These are phyloP conservation scores for Serripes groenlandicus DNA, from an alignment of 2,888 invertebrate species.

Conservation along the genomic window DNA sequence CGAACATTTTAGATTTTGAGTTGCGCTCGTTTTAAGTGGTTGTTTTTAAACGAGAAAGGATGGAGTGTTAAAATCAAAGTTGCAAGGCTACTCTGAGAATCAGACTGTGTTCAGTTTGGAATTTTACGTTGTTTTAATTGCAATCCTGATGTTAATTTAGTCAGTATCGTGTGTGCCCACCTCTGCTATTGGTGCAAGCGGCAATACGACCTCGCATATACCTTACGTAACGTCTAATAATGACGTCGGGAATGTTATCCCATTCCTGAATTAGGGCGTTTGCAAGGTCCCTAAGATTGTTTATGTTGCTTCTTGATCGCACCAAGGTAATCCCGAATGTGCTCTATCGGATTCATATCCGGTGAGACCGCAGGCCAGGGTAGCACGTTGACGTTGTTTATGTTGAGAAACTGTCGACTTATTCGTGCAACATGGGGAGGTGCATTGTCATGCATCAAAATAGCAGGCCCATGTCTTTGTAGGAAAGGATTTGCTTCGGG, in stretches of 20 bases:
- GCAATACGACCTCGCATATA: slow-evolving; percentile 10
- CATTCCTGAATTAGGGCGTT: slow-evolving; percentile 23
- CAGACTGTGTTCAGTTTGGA: background rate
- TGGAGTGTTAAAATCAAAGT: background rate
- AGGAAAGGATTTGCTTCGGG: slow-evolving; percentile 26
- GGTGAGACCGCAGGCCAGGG: slow-evolving; percentile 34
- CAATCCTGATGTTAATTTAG: background rate
- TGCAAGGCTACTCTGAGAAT: background rate
- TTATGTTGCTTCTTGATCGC: slow-evolving; percentile 4
- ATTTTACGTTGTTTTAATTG: background rate
- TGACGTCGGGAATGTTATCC: slow-evolving; percentile 19
- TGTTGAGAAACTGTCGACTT: slow-evolving; percentile 16
- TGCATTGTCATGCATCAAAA: slow-evolving; percentile 22
- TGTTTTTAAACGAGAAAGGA: background rate
- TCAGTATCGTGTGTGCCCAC: slow-evolving; percentile 22
- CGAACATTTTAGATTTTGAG: background rate
- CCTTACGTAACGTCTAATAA: slow-evolving; percentile 18
- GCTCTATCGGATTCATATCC: slow-evolving; percentile 31
- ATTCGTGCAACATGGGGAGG: slow-evolving; percentile 24
- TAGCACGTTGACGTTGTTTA: slow-evolving; percentile 24
- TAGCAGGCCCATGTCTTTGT: slow-evolving; percentile 15
- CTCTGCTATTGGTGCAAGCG: background rate
- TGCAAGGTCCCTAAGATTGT: background rate
- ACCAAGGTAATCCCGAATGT: slow-evolving; percentile 33
- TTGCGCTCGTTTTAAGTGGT: background rate